Evolutionary conservation across 2,888 invertebrate species (phyloP), one percentile per base, ranked within the genome.

Genomic region (Calliphora vomitoria): DNA sequence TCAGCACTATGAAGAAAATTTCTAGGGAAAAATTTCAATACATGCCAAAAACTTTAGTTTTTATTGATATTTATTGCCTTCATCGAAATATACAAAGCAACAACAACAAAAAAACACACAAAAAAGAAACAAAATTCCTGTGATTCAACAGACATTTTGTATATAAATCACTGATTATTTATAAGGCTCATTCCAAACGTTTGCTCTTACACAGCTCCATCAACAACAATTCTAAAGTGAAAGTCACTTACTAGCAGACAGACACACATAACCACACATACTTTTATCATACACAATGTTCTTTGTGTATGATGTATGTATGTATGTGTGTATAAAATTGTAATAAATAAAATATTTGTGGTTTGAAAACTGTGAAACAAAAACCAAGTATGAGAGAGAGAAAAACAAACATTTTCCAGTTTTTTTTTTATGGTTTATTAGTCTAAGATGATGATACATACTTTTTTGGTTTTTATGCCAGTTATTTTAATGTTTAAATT

Each of bases 61-160:
- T 87, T 84, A 87, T 84, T 83, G 83, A 87, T 87, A 87, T 87
- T 81, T 87, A 87, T 87, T 87, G 83, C 76, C 64, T 66, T 75
- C 69, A 80, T 55, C 55, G 55, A 35, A 66, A 64, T 62, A 41
- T 38, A 25, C 1, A 50, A 82, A 58, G 47, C 50, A 53, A 66
- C 31, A 74, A 60, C 11, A 35, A 66, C 20, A 35, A 58, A 11
- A 25, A 4, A 50, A 62, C 47, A n/a, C 38, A 66, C 8, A 71
- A 71, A 60, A 72, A 41, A 55, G 15, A 25, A 82, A 68, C 76
- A 76, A 78, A 78, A 72, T 66, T 72, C 38, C 31, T 69, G 41
- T 71, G 53, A 83, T 76, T 71, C 38, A 64, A 78, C 71, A 78
- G 35, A 84, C 41, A 79, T 72, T 78, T 79, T 79, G 47, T 72